Percentiles rank a stretch among this genome's conserved stretches.
Evolutionary conservation across 2,888 invertebrate species (phyloP).

Genomic region (Tryphoninae sp.): DNA sequence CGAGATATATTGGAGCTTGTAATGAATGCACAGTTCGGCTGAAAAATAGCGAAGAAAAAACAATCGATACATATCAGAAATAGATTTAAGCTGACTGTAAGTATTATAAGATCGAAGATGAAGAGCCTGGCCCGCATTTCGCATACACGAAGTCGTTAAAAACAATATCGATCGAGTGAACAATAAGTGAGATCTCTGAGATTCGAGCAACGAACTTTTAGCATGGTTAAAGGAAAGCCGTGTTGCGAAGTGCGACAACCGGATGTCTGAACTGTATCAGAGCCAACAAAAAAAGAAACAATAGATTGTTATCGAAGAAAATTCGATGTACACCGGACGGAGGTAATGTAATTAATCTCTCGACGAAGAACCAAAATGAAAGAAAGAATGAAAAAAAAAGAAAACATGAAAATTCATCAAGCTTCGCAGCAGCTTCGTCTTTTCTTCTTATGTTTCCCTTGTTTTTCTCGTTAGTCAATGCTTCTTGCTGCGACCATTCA

Average conservation of each 20-base stretch:
- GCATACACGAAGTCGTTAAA: constrained; percentile 45
- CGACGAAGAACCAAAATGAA: constrained; percentile 50
- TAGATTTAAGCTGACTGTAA: constrained; percentile 69
- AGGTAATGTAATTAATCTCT: constrained; percentile 66
- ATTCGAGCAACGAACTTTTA: constrained; percentile 17
- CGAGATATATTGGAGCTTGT: constrained; percentile 26
- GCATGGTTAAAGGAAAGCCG: constrained; percentile 55
- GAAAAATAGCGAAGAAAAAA: constrained; percentile 40
- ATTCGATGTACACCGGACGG: constrained; percentile 61
- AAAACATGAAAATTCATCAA: constrained; percentile 56
- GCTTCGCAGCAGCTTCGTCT: constrained; percentile 55
- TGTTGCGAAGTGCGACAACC: constrained; percentile 52
- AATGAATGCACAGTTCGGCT: constrained; percentile 46
- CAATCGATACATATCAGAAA: constrained; percentile 73
- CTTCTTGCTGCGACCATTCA: constrained; percentile 16
- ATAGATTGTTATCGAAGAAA: constrained; percentile 67
- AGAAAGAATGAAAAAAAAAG: constrained; percentile 56
- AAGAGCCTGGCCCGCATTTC: constrained; percentile 51
- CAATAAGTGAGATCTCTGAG: neutral
- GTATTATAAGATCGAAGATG: constrained; percentile 31
- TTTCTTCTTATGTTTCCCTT: constrained; percentile 48
- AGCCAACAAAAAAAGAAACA: constrained; percentile 38
- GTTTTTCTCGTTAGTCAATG: constrained; percentile 28
- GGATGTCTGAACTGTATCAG: constrained; percentile 62
- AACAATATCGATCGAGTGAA: constrained; percentile 14